Evolutionary conservation across 2,888 invertebrate species (phyloP), one percentile per base, ranked within the genome.

Genomic region (Fragum sueziense): DNA sequence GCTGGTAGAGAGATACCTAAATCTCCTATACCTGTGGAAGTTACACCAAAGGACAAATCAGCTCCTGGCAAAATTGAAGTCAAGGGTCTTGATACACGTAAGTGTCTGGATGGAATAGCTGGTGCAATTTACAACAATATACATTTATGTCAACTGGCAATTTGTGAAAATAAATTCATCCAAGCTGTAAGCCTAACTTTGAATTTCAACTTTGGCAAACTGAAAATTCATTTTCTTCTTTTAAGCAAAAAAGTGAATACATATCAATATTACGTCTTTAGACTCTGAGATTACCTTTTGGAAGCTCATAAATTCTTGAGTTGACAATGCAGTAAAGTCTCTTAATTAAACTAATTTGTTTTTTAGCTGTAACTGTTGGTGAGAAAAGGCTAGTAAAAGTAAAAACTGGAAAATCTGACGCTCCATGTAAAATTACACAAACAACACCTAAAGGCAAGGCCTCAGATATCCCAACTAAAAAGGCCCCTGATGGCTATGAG

Each of bases 391-490:
- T 83, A 7, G 70, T 85, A n/a, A 76, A 78, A 22, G 80, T 85
- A 6, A 79, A 62, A 7, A 76, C 80, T 22, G 84, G 79, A 11
- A 85, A 84, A 74, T 68, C 86, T 2, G 85, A 86, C 61, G 77
- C 75, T 11, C 85, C 87, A 31, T 82, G 85, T 54, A 85, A 79
- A 59, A 76, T 88, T n/a, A 90, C 89, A 59, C 90, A 92, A 20
- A 92, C 93, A 31, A 94, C 94, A 88, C 94, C 94, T 7, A 95
- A 95, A 76, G 95, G 95, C 22, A 93, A 94, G 61, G 95, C 95
- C 70, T 93, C 95, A 51, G 96, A 96, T 1, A 94, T 96, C 47
- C 95, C 96, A 78, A 93, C 97, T 51, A 95, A 95, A 59, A 96
- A 97, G 91, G 96, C 96, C 91, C 95, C 96, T 74, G 96, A 97